These are phyloP conservation scores for Pteruthius melanotis DNA, from an alignment of 2,113 vertebrate genomes.

Conservation along the genomic window DNA sequence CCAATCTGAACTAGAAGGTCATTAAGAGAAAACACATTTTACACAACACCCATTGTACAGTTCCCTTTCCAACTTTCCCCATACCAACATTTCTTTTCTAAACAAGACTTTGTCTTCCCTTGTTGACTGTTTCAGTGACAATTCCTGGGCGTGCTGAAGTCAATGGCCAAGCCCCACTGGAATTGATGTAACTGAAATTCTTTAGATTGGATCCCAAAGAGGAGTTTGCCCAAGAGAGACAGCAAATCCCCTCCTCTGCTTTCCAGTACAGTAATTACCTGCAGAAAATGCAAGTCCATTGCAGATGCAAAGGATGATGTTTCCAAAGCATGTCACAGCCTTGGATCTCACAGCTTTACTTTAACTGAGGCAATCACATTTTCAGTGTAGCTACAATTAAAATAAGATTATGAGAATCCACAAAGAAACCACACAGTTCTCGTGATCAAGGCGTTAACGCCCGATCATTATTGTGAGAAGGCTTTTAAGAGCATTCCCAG, in stretches of 20 bases:
- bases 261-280: neutral
- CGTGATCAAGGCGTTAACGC: neutral
- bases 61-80: conserved; percentile 44
- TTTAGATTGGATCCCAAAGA: neutral
- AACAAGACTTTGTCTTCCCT: neutral
- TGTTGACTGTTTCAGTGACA: neutral
- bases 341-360: neutral
- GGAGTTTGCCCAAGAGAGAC: neutral
- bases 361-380: neutral
- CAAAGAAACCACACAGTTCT: neutral
- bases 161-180: neutral
- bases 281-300: neutral
- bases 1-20: conserved; percentile 55
- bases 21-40: conserved; percentile 59
- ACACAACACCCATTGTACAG: conserved; percentile 27
- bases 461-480: neutral
- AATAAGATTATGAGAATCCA: neutral
- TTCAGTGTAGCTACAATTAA: conserved; percentile 16
- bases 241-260: neutral
- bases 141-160: neutral
- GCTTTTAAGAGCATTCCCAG: conserved; percentile 13
- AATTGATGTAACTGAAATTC: neutral
- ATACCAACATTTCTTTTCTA: neutral
- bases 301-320: neutral
- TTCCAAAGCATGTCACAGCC: neutral